These are phyloP conservation scores for Dicycla oo DNA, from an alignment of 2,888 invertebrate genomes.

Conservation along the genomic window DNA sequence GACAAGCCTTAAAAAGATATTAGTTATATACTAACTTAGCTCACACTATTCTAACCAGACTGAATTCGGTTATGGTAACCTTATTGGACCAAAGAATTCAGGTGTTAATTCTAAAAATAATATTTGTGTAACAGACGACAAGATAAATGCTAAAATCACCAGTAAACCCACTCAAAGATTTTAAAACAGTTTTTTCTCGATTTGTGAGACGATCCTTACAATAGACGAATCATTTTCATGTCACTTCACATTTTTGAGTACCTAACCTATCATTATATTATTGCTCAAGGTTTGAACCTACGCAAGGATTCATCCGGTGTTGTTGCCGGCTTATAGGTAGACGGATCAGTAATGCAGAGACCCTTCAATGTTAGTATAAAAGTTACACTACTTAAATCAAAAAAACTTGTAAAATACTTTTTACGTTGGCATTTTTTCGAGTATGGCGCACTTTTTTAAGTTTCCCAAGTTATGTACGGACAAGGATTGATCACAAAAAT, in stretches of 20 bases:
- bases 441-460: neutral
- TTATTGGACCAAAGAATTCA: conserved; percentile 21
- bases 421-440: no score
- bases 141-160: conserved; percentile 48
- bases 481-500: neutral
- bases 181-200: conserved; percentile 46
- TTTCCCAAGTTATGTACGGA: neutral
- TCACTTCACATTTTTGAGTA: conserved; percentile 16
- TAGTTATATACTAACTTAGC: no score
- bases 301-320: neutral
- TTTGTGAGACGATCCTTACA: conserved; percentile 27
- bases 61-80: conserved; percentile 12
- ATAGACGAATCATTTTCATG: conserved; percentile 27
- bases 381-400: neutral
- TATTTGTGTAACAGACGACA: conserved; percentile 48
- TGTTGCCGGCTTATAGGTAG: neutral
- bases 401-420: neutral
- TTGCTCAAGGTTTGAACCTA: conserved; percentile 8
- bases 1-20: neutral
- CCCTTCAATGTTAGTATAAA: neutral
- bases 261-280: conserved; percentile 26
- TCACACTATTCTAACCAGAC: neutral
- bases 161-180: conserved; percentile 41
- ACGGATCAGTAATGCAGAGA: neutral
- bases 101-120: conserved; percentile 36